Evolutionary conservation across 1,140 invertebrate species (phyloP), one percentile per base, ranked within the genome.

Genomic region (Drosophila funebris): DNA sequence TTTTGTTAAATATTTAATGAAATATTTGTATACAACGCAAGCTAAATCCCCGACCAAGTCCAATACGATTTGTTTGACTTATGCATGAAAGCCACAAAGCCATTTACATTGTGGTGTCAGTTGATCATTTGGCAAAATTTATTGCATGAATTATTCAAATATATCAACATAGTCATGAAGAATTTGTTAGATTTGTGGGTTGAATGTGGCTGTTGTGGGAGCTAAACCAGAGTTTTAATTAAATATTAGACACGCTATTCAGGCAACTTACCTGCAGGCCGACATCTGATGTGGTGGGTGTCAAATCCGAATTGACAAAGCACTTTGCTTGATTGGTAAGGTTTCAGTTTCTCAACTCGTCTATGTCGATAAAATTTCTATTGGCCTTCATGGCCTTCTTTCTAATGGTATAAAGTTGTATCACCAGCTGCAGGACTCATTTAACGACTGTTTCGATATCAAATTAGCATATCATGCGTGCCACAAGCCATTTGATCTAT

Each of bases 81-180:
- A 68, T 78, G 14, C 22, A 43, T 36, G 54, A 78, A 62, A 22
- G 39, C 75, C 39, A 41, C 39, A 77, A 69, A 58, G 39, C 29
- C 52, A 56, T 46, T 48, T 70, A 64, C 46, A 72, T 57, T 72
- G 53, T 75, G 69, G 46, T 41, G 20, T 29, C 27, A 33, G 37
- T 43, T 53, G 36, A 27, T 37, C 41, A 37, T 22, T 61, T 67
- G 29, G 37, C 18, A 61, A 58, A 63, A 58, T 70, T 44, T 54
- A 44, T 24, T 46, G 13, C 33, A 85, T 84, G 46, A 74, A 81
- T 77, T 81, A 87, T 81, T 66, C 41, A 81, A 73, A 79, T 50
- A 61, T 24, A 52, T n/a, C n/a, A 58, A 46, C 60, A 73, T 18
- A 53, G 31, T 39, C 31, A 60, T 33, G 20, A 6, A 46, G n/a